These are phyloP conservation scores for Taxidea taxus DNA, from an alignment of 2,113 vertebrate species.

Conservation along the genomic window DNA sequence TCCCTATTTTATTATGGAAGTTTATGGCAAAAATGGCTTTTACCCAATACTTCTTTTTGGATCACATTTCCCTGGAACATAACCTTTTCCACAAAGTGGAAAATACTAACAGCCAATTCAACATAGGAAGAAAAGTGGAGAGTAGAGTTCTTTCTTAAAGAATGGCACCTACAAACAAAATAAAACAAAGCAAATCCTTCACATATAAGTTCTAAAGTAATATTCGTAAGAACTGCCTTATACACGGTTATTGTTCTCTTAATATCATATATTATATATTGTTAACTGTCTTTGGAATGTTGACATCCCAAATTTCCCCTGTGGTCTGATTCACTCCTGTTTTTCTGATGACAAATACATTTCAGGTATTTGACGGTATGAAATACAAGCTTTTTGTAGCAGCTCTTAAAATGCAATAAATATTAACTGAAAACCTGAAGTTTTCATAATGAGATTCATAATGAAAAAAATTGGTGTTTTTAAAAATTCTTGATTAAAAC, in stretches of 20 bases:
- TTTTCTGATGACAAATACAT: neutral
- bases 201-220: neutral
- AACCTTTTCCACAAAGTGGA: conserved; percentile 36
- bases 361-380: neutral
- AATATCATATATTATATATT: neutral
- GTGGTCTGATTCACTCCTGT: neutral
- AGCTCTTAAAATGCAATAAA: neutral
- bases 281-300: neutral
- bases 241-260: neutral
- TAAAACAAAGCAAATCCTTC: neutral
- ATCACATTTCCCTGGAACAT: neutral
- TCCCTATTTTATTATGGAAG: conserved; percentile 13
- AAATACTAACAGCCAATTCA: conserved; percentile 11
- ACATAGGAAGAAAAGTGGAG: neutral
- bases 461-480: conserved; percentile 29
- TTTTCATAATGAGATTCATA: too few species aligned
- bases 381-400: neutral
- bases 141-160: neutral
- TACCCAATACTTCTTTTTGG: neutral
- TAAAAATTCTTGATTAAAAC: neutral
- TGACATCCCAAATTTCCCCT: neutral
- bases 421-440: conserved; percentile 24
- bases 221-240: neutral
- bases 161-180: neutral
- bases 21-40: conserved; percentile 20